phyloP scores from a whole-genome alignment of 2,113 vertebrate species.

The Odontophorus gujanensis region DNA sequence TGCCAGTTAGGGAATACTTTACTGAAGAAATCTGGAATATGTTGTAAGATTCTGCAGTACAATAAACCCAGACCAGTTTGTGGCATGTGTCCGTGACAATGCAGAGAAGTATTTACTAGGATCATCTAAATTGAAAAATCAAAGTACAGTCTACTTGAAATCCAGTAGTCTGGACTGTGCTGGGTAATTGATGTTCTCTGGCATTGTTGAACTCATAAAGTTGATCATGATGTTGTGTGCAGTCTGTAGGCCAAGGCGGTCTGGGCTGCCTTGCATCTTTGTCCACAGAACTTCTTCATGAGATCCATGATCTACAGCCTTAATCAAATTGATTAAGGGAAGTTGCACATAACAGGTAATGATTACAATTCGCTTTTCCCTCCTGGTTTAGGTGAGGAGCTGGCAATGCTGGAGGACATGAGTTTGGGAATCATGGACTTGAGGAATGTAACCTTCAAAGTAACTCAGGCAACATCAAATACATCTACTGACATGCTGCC shows the following conservation, averaged over 20 bases:
- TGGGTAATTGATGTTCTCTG: neutral
- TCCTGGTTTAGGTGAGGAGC: slow-evolving; percentile 87
- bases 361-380: neutral
- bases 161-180: neutral
- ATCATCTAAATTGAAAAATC: neutral
- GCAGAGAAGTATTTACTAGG: neutral
- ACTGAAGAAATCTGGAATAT: neutral
- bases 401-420: slow-evolving; percentile 99
- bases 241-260: neutral
- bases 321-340: neutral
- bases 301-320: accelerated
- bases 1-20: neutral
- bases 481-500: slow-evolving; percentile 93
- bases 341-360: neutral
- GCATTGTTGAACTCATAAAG: neutral
- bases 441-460: slow-evolving; percentile 97
- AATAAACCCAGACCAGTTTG: neutral
- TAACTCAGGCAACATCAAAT: slow-evolving; percentile 91
- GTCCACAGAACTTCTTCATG: neutral
- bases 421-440: slow-evolving; percentile 96
- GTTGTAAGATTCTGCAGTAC: neutral
- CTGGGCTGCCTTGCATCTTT: neutral
- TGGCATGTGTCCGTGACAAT: neutral
- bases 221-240: neutral
- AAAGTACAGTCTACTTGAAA: neutral